Conservation (phyloP, 2,797 vertebrate species). For the Calcarius lapponicus region DNA sequence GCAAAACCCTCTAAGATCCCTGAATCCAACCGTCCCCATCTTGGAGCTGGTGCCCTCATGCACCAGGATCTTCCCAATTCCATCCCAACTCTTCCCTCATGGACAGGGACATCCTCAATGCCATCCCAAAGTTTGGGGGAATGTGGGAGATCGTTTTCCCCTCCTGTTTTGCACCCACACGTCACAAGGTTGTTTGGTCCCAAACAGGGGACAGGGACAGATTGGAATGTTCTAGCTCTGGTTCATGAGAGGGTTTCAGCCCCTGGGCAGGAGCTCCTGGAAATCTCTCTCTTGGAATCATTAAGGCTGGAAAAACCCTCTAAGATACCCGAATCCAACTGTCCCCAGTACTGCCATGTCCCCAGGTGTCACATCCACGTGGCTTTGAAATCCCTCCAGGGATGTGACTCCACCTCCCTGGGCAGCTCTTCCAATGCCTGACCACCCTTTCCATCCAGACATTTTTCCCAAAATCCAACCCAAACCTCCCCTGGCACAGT, state of each 20-base stretch:
- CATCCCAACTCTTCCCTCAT: not conserved
- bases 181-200: not conserved
- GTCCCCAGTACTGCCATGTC: not conserved
- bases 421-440: not conserved
- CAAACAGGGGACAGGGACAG: not conserved
- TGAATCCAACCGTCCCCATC: too few relatives aligned
- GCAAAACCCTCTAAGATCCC: too few relatives aligned
- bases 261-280: not conserved
- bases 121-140: not conserved
- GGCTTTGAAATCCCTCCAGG: not conserved
- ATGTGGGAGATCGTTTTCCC: not conserved
- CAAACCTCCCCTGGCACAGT: too few relatives aligned
- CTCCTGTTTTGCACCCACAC: rapidly evolving
- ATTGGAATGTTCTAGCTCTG: not conserved
- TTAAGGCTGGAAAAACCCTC: not conserved
- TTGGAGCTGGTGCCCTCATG: not conserved
- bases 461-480: not conserved
- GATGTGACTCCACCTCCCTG: not conserved
- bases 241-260: not conserved
- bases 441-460: not conserved
- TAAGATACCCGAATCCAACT: not conserved
- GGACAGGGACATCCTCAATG: rapidly evolving
- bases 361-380: rapidly evolving
- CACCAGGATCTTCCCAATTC: not conserved
- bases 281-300: not conserved